Evolutionary conservation across 2,888 invertebrate species (phyloP).

Genomic region (Oegoconia quadripuncta): DNA sequence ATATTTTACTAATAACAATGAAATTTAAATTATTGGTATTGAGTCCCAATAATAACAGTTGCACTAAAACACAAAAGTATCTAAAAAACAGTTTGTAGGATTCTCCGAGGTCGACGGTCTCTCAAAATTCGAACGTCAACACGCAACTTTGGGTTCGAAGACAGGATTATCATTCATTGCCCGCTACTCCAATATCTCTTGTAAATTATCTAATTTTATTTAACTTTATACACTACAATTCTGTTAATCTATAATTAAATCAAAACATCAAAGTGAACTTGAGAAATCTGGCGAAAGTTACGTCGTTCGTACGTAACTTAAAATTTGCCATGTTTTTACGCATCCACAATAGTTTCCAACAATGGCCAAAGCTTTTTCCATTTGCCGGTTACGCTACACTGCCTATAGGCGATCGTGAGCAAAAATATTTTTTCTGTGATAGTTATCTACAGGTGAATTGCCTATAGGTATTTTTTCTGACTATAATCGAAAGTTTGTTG

Average conservation of each 20-base stretch:
- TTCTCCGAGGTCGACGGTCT: too few relatives aligned
- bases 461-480: constrained; percentile 6
- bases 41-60: too few relatives aligned
- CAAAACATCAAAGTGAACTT: background rate
- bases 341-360: constrained; percentile 10
- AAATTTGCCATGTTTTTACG: constrained; percentile 14
- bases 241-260: background rate
- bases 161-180: too few relatives aligned
- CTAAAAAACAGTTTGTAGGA: too few relatives aligned
- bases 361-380: constrained; percentile 17
- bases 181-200: too few relatives aligned
- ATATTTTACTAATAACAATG: too few relatives aligned
- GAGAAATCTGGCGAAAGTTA: constrained; percentile 35
- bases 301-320: constrained; percentile 21
- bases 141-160: too few relatives aligned
- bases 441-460: constrained; percentile 9
- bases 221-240: background rate
- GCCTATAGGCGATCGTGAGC: constrained; percentile 23
- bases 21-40: too few relatives aligned
- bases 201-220: background rate
- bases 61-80: too few relatives aligned
- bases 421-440: constrained; percentile 10
- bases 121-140: too few relatives aligned
- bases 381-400: constrained; percentile 31
- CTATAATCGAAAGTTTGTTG: constrained; percentile 7